Percentiles rank a stretch among this genome's conserved stretches.
Evolutionary conservation across 2,113 vertebrate species (phyloP).

Genomic region (Tretioscincus oriximinensis): DNA sequence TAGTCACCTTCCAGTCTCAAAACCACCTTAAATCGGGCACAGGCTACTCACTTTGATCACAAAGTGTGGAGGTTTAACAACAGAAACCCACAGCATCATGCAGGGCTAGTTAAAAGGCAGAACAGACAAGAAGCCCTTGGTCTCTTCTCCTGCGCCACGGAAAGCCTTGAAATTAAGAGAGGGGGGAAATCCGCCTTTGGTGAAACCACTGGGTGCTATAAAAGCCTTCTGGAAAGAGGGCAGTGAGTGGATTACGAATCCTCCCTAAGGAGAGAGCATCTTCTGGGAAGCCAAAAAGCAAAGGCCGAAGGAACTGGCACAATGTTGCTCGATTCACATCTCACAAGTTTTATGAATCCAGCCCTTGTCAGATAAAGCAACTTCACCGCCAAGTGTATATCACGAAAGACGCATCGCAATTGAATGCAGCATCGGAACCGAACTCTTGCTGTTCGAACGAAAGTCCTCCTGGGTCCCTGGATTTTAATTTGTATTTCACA

Average conservation of each 20-base stretch:
- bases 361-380: no score
- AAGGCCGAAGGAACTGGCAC: background rate
- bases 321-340: no score
- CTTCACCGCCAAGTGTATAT: no score
- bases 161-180: constrained; percentile 9
- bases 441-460: background rate
- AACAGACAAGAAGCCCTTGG: no score
- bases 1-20: background rate
- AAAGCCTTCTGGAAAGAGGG: no score
- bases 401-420: no score
- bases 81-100: background rate
- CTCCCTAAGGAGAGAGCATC: background rate
- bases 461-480: no score
- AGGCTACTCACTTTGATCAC: background rate
- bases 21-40: background rate
- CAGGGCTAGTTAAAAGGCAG: background rate
- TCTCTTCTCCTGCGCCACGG: background rate
- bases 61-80: background rate
- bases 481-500: background rate
- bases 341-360: no score
- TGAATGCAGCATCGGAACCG: background rate
- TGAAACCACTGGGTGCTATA: background rate
- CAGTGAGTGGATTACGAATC: background rate
- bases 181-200: background rate
- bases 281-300: background rate